Conservation (phyloP, 2,888 invertebrate genomes). For the Archips xylosteana region DNA sequence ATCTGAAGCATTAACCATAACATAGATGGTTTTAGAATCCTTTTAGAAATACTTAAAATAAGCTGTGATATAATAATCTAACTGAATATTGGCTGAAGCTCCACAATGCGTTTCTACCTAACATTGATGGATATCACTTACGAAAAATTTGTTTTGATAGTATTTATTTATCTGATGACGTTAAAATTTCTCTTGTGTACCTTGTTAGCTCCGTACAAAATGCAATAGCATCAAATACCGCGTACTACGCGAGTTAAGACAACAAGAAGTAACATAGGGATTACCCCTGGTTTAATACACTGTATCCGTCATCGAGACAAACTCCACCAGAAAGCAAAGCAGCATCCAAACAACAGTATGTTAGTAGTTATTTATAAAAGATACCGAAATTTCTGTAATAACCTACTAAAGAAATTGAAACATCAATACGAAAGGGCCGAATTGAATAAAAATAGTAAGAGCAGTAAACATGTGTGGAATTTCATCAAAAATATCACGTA, state of each 20-base stretch:
- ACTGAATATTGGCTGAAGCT: no score
- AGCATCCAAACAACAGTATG: no score
- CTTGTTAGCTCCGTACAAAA: neutral
- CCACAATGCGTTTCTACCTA: no score
- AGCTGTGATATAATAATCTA: no score
- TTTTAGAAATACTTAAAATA: no score
- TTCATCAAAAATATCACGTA: conserved; percentile 3
- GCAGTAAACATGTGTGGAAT: neutral
- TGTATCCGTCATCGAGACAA: neutral
- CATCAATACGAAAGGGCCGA: neutral
- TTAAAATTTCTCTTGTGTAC: neutral
- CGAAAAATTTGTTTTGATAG: no score
- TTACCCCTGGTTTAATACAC: neutral
- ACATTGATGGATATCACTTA: no score
- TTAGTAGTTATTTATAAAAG: neutral
- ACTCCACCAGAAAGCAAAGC: neutral
- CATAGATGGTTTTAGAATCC: no score
- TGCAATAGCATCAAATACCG: no score
- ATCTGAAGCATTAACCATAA: no score
- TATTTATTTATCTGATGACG: no score
- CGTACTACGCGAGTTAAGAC: neutral
- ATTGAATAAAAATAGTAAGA: neutral
- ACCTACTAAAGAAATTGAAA: conserved; percentile 2
- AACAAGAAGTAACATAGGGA: neutral
- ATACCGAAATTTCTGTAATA: neutral